Base-by-base conservation (phyloP, 2,797 vertebrate genomes). In the Lepidocolaptes lacrymiger region DNA sequence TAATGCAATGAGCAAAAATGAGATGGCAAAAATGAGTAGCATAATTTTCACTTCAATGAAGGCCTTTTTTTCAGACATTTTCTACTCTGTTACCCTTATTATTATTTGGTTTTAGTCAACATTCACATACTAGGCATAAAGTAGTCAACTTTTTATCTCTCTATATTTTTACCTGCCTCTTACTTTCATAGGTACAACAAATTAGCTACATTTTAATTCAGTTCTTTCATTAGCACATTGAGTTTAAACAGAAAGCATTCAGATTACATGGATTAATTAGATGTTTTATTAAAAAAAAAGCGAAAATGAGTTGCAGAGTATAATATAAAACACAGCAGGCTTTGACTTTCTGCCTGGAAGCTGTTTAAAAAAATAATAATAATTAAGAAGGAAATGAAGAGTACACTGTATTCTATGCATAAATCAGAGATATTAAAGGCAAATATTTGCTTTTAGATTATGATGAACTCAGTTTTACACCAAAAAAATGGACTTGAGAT, bases 321-420 rank as follows among this genome's bases (percentile, higher is more conserved):
- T 96, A 97, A 97, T 97, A 97, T 91, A 96, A 97, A 97, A 97
- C 96, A 96, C 97, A 98, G 97, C 97, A 97, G 96, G 97, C 96
- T 98, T 97, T 97, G 97, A 97, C 97, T 97, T 97, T 98, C 95
- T 98, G 97, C 97, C 89, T 94, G 51, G 88, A 98, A 98, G 95
- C 96, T 96, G 96, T 97, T 98, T 97, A 76, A 90, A 97, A 98
- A 96, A 97, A 97, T 94, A 97, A 97, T 96, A 97, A 97, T 97
- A 97, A 97, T 97, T 97, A 98, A 97, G 96, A 97, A 96, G 90
- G 96, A 98, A 94, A 92, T 94, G 93, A 98, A 95, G 89, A 96
- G 92, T 95, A 98, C 96, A 96, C 94, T 96, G 94, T 96, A 97
- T 97, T 97, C 93, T 95, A 77, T 95, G 97, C 97, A 98, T 96